Evolutionary conservation across 2,113 vertebrate species (phyloP).

Genomic region (Etia nguti): DNA sequence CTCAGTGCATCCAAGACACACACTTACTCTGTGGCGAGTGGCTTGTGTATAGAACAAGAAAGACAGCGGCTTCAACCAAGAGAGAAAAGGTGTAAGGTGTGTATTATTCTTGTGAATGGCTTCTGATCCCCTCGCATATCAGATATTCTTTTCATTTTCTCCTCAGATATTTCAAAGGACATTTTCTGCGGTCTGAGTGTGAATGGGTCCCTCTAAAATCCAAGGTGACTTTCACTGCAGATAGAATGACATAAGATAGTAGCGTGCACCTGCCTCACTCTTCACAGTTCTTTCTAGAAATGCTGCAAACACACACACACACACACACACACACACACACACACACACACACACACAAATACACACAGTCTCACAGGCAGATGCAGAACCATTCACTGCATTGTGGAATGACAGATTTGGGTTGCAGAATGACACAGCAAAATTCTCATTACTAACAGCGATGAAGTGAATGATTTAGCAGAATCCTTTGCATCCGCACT

Average conservation of each 20-base stretch:
- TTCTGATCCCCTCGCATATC: neutral
- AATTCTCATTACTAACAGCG: constrained; percentile 13
- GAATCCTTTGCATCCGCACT: constrained; percentile 14
- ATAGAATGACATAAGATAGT: constrained; percentile 16
- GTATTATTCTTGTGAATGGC: neutral
- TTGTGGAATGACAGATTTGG: constrained; percentile 55
- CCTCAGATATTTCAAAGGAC: neutral
- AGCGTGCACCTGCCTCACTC: constrained; percentile 10
- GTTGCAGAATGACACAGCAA: constrained; percentile 54
- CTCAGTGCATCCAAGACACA: constrained; percentile 19
- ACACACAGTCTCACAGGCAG: neutral
- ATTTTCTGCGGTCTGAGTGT: neutral
- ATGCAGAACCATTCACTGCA: neutral
- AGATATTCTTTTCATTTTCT: neutral
- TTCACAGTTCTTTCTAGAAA: neutral
- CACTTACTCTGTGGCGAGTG: neutral
- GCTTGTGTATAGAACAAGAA: constrained; percentile 29
- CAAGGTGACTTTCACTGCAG: constrained; percentile 41
- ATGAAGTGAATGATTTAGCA: constrained; percentile 51
- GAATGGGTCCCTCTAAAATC: neutral
- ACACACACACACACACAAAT: neutral
- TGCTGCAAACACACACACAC: neutral
- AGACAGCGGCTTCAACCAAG: neutral
- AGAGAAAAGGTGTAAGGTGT: neutral
- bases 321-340: neutral